These are phyloP conservation scores for Calcarius ornatus DNA, from an alignment of 2,113 vertebrate genomes.

Conservation along the genomic window DNA sequence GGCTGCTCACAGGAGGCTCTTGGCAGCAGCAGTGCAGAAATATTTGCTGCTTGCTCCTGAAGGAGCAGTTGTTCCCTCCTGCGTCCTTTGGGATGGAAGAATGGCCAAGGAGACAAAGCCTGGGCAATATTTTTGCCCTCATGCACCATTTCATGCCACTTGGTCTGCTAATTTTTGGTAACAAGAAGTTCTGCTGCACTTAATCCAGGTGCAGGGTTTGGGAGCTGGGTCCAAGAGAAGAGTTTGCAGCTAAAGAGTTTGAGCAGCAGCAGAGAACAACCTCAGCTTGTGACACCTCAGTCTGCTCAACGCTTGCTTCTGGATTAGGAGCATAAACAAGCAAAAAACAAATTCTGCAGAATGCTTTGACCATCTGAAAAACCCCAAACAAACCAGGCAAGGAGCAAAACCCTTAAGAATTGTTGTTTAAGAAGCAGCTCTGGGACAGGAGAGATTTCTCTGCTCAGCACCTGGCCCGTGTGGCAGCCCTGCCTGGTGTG, in stretches of 20 bases:
- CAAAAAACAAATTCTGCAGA: not conserved
- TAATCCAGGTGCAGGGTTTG: not conserved
- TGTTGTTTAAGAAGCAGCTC: not conserved
- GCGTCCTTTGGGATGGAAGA: not conserved
- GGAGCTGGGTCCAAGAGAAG: not conserved
- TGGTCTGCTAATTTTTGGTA: not conserved
- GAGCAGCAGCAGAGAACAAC: not conserved
- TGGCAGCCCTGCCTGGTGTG: not conserved
- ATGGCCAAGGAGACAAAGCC: not conserved
- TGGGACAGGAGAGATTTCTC: not conserved
- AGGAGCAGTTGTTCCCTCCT: not conserved
- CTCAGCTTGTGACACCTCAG: not conserved
- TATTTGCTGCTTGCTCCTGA: not conserved
- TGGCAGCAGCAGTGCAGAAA: not conserved
- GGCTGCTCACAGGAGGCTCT: not conserved
- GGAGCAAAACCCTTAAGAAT: not conserved
- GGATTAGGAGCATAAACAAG: not conserved
- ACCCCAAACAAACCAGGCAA: not conserved
- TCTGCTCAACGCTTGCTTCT: not conserved
- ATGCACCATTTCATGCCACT: not conserved
- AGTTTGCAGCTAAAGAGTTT: not conserved
- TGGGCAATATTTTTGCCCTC: not conserved
- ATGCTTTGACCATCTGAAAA: not conserved
- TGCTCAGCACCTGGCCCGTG: not conserved
- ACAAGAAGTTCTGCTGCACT: not conserved